A percentile compares a stretch with the other conserved stretches of the same genome.
phyloP scores from a whole-genome alignment of 2,888 invertebrate genomes.

The Conchocele bisecta region DNA sequence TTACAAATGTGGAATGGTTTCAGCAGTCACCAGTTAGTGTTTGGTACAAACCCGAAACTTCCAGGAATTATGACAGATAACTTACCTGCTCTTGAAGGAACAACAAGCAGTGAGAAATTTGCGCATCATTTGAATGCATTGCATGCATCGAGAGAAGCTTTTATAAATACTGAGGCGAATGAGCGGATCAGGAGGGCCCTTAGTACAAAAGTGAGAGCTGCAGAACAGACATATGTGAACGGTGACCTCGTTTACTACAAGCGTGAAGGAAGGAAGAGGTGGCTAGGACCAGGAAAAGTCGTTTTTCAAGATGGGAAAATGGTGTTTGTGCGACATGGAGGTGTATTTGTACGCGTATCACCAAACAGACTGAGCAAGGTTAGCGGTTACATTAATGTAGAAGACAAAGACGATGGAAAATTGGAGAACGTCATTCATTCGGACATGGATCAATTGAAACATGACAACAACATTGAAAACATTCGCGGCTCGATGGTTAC shows the following conservation, averaged over 20 bases:
- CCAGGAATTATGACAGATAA: constrained; percentile 30
- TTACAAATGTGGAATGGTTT: constrained; percentile 47
- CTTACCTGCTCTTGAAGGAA: constrained; percentile 35
- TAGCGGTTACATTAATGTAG: not conserved
- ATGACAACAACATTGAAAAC: no score
- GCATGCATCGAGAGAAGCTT: constrained; percentile 45
- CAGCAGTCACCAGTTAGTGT: constrained; percentile 39
- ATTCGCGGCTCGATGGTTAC: no score
- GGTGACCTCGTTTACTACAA: constrained; percentile 62
- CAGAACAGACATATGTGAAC: constrained; percentile 55
- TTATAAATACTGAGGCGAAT: constrained; percentile 50
- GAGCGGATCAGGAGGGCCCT: constrained; percentile 58
- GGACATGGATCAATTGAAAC: no score
- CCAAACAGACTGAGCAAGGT: constrained; percentile 29
- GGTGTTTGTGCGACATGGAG: constrained; percentile 49
- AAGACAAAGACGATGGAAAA: not conserved
- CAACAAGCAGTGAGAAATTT: constrained; percentile 33
- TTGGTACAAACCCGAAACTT: constrained; percentile 41
- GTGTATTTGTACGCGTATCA: constrained; percentile 43
- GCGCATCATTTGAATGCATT: not conserved
- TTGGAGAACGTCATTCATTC: no score
- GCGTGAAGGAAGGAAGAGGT: constrained; percentile 46
- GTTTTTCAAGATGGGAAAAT: constrained; percentile 58
- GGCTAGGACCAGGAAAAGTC: constrained; percentile 51
- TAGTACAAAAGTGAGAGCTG: constrained; percentile 45